Percentiles rank a stretch among this genome's conserved stretches.
Evolutionary conservation across 37 sponge, comb jelly and placozoan species (phyloP).

Genomic region (Axinella damicornis): DNA sequence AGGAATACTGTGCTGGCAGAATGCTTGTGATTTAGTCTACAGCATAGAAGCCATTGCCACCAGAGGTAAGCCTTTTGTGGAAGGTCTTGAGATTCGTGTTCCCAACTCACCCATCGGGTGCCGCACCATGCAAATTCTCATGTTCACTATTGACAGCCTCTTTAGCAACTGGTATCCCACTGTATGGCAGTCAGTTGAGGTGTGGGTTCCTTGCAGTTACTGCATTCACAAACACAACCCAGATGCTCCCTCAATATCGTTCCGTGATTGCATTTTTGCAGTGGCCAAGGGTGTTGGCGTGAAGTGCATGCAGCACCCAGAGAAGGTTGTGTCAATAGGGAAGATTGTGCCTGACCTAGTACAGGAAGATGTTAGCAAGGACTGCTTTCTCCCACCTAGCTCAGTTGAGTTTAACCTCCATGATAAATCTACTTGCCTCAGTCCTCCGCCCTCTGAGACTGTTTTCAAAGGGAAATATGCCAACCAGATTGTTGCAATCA

Average conservation of each 20-base stretch:
- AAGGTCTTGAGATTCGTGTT: conserved; percentile 56
- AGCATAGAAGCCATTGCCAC: conserved; percentile 39
- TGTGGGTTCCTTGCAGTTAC: conserved; percentile 60
- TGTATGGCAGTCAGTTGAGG: conserved; percentile 49
- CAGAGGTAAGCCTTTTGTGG: conserved; percentile 3
- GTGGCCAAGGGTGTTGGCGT: conserved; percentile 42
- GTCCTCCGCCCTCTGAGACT: conserved; percentile 43
- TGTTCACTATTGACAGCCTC: conserved; percentile 52
- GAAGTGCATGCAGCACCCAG: conserved; percentile 39
- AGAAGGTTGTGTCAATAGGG: conserved; percentile 37
- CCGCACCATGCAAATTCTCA: conserved; percentile 46
- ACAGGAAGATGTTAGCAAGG: conserved; percentile 30
- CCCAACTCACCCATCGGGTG: conserved; percentile 50
- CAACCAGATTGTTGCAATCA: conserved; percentile 39
- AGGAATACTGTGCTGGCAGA: conserved; percentile 52
- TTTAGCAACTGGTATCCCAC: conserved; percentile 75
- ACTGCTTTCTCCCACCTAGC: conserved; percentile 47
- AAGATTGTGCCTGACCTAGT: conserved; percentile 57
- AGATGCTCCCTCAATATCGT: conserved; percentile 28
- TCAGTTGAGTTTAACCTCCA: conserved; percentile 33
- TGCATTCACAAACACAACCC: conserved; percentile 22
- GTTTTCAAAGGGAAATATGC: conserved; percentile 54
- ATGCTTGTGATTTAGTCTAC: conserved; percentile 40
- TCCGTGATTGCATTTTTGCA: conserved; percentile 38
- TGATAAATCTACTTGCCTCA: conserved; percentile 62